Evolutionary conservation across 2,888 invertebrate genomes (phyloP).

Genomic region (Crioceris asparagi): DNA sequence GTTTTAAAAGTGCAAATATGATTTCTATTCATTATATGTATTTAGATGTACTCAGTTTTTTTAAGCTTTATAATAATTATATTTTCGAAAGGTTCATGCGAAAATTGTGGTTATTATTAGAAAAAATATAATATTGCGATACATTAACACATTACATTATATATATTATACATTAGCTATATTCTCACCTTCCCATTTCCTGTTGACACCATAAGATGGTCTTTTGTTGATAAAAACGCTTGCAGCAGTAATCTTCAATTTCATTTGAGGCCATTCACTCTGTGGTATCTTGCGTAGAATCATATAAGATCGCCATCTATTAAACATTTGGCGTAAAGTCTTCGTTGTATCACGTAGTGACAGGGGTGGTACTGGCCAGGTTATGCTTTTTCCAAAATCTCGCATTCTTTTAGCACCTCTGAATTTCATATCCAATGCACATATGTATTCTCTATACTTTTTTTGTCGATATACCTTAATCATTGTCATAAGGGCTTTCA

Average conservation of each 20-base stretch:
- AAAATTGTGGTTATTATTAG: too few species aligned
- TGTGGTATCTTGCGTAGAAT: constrained; percentile 63
- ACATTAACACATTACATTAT: too few species aligned
- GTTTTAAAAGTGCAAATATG: too few species aligned
- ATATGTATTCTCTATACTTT: constrained; percentile 63
- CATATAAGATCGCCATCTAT: constrained; percentile 84
- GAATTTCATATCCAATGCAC: constrained; percentile 52
- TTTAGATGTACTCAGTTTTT: too few species aligned
- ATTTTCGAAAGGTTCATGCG: too few species aligned
- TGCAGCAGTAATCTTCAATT: constrained; percentile 68
- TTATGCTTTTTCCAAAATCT: constrained; percentile 68
- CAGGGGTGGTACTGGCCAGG: constrained; percentile 74
- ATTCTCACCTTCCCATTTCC: constrained; percentile 71
- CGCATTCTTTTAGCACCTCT: constrained; percentile 50
- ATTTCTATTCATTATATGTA: too few species aligned
- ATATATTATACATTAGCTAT: too few species aligned
- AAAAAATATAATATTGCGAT: too few species aligned
- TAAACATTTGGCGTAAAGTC: constrained; percentile 50
- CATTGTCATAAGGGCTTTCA: constrained; percentile 77
- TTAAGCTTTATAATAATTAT: too few species aligned
- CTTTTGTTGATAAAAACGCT: constrained; percentile 58
- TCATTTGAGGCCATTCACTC: constrained; percentile 80
- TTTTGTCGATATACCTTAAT: constrained; percentile 70
- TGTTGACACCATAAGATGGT: constrained; percentile 60
- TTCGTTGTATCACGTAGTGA: constrained; percentile 53